Evolutionary conservation across 2,888 invertebrate genomes (phyloP), one percentile per base, ranked within the genome.

Genomic region (Philereme vetulata): DNA sequence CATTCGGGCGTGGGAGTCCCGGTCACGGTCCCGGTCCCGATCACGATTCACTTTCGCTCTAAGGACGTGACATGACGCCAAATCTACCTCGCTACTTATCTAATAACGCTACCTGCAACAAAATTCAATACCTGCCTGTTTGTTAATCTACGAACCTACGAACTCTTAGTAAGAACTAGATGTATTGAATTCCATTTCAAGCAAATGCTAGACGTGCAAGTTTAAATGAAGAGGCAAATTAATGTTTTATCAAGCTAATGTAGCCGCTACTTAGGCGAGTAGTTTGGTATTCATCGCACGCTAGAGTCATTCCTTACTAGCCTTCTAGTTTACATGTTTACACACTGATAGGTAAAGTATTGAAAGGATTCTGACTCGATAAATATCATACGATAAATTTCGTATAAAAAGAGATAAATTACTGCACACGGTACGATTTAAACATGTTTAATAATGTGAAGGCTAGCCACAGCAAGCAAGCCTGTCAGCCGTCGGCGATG

Each of bases 1-100:
- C 71, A 77, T 81, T 77, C 72, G 72, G 62, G 62, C 74, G 74
- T 73, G 70, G 72, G 73, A 72, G 72, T 77, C 76, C 72, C 72
- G 70, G 72, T 74, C 78, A 70, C 75, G 72, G 72, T 77, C 76
- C 72, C 72, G 70, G 72, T 74, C 78, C 71, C 75, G 72, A 79
- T 80, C 79, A 73, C 77, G 78, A 82, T 78, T 86, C 80, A 80
- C 78, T 86, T 82, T 83, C 78, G 76, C 78, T 81, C 75, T 66
- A 71, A 66, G 74, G 68, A 84, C 83, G 85, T 84, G 85, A 85
- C 80, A 75, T 59, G 70, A 70, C 72, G 79, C 77, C 72, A 80
- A 86, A 86, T 83, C 76, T 76, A 82, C 78, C 81, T 78, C 78
- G 74, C 77, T 78, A 77, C 79, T 85, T 84, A 85, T 84, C 80